A percentile compares a stretch with the other conserved stretches of the same genome.
Conservation (phyloP, 1,140 invertebrate genomes). For the Tetramorium simillimum region DNA sequence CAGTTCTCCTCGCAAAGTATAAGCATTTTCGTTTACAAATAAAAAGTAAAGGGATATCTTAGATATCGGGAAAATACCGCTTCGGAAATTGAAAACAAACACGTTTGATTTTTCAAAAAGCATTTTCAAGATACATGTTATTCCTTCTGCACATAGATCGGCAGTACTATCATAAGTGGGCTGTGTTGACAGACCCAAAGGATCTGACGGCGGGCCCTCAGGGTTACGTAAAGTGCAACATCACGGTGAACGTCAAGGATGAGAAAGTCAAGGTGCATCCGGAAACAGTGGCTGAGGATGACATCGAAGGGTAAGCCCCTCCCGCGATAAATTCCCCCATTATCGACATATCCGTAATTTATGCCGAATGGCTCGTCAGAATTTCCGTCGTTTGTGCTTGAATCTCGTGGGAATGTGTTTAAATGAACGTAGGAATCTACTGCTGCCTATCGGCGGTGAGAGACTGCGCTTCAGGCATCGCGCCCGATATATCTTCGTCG, state of each 20-base stretch:
- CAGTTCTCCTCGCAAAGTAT: background rate
- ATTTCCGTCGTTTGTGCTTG: background rate
- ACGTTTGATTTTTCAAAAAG: background rate
- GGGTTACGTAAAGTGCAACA: slow-evolving; percentile 92
- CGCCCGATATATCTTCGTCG: slow-evolving; percentile 88
- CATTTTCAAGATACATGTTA: background rate
- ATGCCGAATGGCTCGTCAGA: background rate
- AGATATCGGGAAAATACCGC: background rate
- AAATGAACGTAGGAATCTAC: slow-evolving; percentile 87
- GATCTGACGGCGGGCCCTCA: slow-evolving; percentile 88
- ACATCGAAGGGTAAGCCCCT: slow-evolving; percentile 89
- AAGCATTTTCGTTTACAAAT: background rate
- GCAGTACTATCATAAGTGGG: slow-evolving; percentile 93
- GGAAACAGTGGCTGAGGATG: slow-evolving; percentile 88
- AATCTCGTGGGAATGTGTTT: slow-evolving; percentile 1
- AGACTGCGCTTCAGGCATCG: slow-evolving; percentile 87
- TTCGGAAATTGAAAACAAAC: background rate
- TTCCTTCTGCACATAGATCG: slow-evolving; percentile 86
- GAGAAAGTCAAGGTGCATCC: slow-evolving; percentile 87
- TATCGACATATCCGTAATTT: background rate
- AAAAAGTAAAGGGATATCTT: background rate
- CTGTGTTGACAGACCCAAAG: slow-evolving; percentile 89
- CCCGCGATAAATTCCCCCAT: background rate
- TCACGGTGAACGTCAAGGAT: slow-evolving; percentile 90
- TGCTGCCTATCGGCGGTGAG: slow-evolving; percentile 89